Percentiles rank a stretch among this genome's conserved stretches.
phyloP scores from a whole-genome alignment of 2,888 invertebrate genomes.

The Ephialtes manifestator region DNA sequence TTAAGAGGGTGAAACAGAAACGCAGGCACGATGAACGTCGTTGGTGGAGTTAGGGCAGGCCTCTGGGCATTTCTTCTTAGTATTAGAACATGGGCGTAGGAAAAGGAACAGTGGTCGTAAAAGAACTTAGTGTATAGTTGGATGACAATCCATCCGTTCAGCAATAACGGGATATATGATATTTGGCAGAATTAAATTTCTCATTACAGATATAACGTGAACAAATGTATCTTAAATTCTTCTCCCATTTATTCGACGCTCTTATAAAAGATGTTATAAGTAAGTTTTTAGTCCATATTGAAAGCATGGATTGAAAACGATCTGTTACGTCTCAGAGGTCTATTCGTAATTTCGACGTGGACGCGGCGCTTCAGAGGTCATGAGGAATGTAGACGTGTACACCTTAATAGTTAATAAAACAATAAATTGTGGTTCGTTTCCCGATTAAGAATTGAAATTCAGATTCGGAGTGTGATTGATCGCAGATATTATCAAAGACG shows the following conservation, averaged over 20 bases:
- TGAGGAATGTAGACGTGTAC: no score
- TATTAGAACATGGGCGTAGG: not conserved
- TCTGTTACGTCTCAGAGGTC: no score
- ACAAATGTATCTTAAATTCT: not conserved
- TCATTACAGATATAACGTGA: no score
- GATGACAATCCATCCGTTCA: conserved; percentile 9
- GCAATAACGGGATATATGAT: not conserved
- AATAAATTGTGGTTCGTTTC: no score
- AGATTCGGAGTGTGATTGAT: no score
- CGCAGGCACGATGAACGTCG: conserved; percentile 13
- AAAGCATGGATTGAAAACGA: no score
- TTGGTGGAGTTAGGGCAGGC: not conserved
- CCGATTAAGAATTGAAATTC: no score
- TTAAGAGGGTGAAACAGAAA: conserved; percentile 18
- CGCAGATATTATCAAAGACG: no score
- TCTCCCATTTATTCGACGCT: not conserved
- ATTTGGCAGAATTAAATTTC: not conserved
- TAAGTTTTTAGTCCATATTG: not conserved
- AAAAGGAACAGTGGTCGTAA: conserved; percentile 12
- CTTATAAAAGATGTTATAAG: not conserved
- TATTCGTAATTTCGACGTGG: no score
- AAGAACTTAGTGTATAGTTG: conserved; percentile 36
- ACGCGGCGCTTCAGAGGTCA: no score
- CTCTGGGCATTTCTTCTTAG: conserved; percentile 24
- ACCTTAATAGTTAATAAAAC: no score